These are phyloP conservation scores for Amiota mariae DNA, from an alignment of 2,888 invertebrate genomes.

Conservation along the genomic window DNA sequence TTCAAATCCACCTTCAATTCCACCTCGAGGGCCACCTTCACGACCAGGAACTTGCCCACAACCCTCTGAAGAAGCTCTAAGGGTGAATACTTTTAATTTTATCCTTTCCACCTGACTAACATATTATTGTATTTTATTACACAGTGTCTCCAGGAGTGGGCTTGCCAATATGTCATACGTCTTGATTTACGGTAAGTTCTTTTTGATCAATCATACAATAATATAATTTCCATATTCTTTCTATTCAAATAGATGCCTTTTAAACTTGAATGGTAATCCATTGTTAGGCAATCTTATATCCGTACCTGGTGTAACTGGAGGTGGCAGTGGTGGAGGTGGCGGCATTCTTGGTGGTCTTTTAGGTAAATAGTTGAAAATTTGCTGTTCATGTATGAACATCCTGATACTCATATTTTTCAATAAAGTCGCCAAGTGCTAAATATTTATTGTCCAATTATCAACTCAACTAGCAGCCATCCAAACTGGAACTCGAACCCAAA, in stretches of 20 bases:
- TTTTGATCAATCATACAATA: not conserved
- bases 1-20: not conserved
- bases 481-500: too few species aligned
- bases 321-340: conserved; percentile 42
- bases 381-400: not conserved
- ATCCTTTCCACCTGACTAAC: not conserved
- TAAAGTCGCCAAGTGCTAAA: conserved; percentile 27
- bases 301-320: conserved; percentile 53
- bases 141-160: conserved; percentile 61
- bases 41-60: conserved; percentile 14
- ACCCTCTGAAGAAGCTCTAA: conserved; percentile 50
- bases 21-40: not conserved
- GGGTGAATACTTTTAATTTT: conserved; percentile 44
- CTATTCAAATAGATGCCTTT: conserved; percentile 53
- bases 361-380: conserved; percentile 5
- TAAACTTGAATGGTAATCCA: conserved; percentile 61
- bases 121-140: not conserved
- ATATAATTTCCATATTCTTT: conserved; percentile 5
- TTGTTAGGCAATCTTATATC: conserved; percentile 57
- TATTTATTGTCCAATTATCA: conserved; percentile 23
- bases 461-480: not conserved
- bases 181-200: conserved; percentile 60
- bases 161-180: conserved; percentile 59
- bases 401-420: conserved; percentile 14
- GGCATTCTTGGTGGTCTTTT: conserved; percentile 24